Evolutionary conservation across 2,797 vertebrate genomes (phyloP), one percentile per base, ranked within the genome.

Genomic region (Scolopax rusticola): DNA sequence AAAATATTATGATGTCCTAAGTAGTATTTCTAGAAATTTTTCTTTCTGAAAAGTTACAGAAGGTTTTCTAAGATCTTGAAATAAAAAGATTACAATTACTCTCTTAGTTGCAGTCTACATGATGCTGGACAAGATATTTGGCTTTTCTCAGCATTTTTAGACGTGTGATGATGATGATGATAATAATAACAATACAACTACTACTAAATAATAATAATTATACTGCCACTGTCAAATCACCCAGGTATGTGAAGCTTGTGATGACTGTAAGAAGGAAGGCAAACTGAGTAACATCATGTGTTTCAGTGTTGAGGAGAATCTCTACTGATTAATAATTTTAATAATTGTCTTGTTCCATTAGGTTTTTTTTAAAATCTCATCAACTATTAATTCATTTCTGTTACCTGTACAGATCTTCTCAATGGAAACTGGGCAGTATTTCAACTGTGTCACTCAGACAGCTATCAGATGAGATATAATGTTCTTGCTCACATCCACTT

Each of bases 41-140:
- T 51, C 48, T 60, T 86, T n/a, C 36, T 57, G n/a, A 84, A 51
- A 86, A 84, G 17, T 38, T 74, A 88, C n/a, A 33, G 38, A 81
- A 87, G 11, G 18, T 65, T 87, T 78, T 80, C 20, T 38, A 69
- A 59, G n/a, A 65, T 19, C 45, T 63, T 56, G 28, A 75, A 92
- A 86, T 6, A 60, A 70, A 78, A 81, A 21, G 0, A 0, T 36
- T 30, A 25, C 2, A 8, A 48, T 73, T 84, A 9, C 59, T 64
- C 54, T 48, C 70, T 63, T 50, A 90, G 59, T 32, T 74, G 60
- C 45, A 69, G 40, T 56, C 53, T 64, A 0, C 15, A 23, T 2
- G 15, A 90, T 12, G 13, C 70, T 30, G 32, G n/a, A n/a, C 17
- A 95, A 90, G 33, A 23, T 64, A 20, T n/a, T 14, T 81, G 47